Evolutionary conservation across 1,140 invertebrate species (phyloP).

Genomic region (Trichonephila clavata): DNA sequence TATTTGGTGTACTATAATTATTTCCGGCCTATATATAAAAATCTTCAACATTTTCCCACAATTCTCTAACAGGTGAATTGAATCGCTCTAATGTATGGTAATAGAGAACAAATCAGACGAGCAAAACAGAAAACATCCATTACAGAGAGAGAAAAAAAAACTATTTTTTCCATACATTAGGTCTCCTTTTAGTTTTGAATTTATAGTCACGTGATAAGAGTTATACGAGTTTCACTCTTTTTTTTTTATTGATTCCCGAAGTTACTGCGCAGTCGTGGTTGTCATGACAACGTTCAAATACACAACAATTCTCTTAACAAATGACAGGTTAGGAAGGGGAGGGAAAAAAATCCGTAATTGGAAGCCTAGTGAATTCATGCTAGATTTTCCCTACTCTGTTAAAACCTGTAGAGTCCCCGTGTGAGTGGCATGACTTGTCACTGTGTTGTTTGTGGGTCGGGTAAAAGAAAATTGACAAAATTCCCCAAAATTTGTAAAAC

Average conservation of each 20-base stretch:
- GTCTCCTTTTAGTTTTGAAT: background rate
- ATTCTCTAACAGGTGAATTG: background rate
- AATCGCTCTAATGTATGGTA: background rate
- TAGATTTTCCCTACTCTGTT: conserved; percentile 8
- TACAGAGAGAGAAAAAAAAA: background rate
- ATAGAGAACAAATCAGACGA: background rate
- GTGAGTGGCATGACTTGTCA: background rate
- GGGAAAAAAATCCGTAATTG: conserved; percentile 68
- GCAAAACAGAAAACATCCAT: background rate
- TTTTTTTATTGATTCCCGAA: conserved; percentile 44
- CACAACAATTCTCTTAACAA: conserved; percentile 66
- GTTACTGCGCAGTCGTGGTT: conserved; percentile 42
- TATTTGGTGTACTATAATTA: too few relatives aligned
- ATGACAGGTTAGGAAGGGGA: conserved; percentile 49
- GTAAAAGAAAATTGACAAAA: background rate
- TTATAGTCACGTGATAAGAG: background rate
- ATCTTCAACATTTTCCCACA: too few relatives aligned
- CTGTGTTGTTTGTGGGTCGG: background rate
- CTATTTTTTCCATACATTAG: conserved; percentile 33
- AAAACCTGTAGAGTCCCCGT: conserved; percentile 64
- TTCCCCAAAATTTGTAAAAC: background rate
- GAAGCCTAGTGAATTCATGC: background rate
- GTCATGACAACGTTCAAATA: conserved; percentile 44
- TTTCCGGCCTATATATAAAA: too few relatives aligned
- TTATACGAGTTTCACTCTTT: background rate